Evolutionary conservation across 1,140 invertebrate genomes (phyloP).

Genomic region (Pararge aegeria): DNA sequence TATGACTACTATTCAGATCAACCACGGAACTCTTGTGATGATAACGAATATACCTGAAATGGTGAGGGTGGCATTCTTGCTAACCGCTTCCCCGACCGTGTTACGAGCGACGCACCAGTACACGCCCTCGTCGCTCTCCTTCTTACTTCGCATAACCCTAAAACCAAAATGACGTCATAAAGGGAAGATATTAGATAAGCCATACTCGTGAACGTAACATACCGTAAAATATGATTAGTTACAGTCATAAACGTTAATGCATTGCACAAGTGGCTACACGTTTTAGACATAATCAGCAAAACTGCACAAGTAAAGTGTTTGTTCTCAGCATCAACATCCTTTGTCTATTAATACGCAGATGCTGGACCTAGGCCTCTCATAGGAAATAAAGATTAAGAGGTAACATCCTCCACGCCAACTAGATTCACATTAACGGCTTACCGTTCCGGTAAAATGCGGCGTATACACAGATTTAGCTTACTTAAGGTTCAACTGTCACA

Average conservation of each 20-base stretch:
- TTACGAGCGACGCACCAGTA: constrained; percentile 98
- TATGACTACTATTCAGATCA: too few relatives aligned
- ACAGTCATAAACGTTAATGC: not conserved
- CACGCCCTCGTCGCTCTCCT: constrained; percentile 95
- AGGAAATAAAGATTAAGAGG: too few relatives aligned
- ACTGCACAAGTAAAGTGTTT: not conserved
- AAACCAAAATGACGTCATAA: constrained; percentile 27
- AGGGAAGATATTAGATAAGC: constrained; percentile 18
- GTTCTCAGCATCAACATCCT: not conserved
- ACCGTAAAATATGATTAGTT: constrained; percentile 3
- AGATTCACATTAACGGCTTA: too few relatives aligned
- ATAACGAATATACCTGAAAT: constrained; percentile 90
- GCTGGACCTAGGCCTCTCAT: too few relatives aligned
- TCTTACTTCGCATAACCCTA: constrained; percentile 91
- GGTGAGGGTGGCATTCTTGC: constrained; percentile 95
- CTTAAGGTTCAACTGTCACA: too few relatives aligned
- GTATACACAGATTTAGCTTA: too few relatives aligned
- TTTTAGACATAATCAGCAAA: not conserved
- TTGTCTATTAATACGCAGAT: too few relatives aligned
- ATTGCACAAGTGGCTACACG: not conserved
- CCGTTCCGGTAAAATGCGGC: too few relatives aligned
- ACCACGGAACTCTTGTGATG: too few relatives aligned
- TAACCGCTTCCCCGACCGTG: constrained; percentile 89
- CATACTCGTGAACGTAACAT: constrained; percentile 1
- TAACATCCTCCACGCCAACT: too few relatives aligned